phyloP scores from a whole-genome alignment of 64 coral and sea anemone genomes.

The Porites australiensis region DNA sequence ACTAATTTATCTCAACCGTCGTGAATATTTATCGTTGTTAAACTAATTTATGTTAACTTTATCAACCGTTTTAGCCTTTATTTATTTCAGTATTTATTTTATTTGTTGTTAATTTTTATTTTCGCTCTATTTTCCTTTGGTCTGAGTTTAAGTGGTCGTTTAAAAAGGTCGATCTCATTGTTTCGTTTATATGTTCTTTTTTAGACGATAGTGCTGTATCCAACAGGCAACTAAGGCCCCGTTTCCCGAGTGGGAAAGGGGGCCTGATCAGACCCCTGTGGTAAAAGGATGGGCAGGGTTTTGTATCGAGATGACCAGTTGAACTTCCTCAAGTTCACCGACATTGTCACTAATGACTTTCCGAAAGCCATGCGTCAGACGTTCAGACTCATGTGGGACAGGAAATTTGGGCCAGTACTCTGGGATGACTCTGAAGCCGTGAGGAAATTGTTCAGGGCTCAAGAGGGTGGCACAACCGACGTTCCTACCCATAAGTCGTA shows the following conservation, averaged over 20 bases:
- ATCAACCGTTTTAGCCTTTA: not conserved
- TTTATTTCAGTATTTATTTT: conserved; percentile 7
- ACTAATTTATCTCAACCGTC: conserved; percentile 7
- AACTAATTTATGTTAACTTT: not conserved
- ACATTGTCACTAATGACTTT: no score
- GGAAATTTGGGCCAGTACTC: no score
- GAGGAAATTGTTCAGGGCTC: no score
- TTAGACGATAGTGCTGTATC: conserved; percentile 25
- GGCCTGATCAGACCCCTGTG: not conserved
- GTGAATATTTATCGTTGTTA: not conserved
- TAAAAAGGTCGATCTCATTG: not conserved
- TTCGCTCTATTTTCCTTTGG: conserved; percentile 16
- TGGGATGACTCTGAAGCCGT: no score
- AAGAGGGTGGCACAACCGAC: no score
- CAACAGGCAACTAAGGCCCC: conserved; percentile 18
- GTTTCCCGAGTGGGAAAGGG: not conserved
- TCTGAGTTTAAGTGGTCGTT: not conserved
- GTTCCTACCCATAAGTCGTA: no score
- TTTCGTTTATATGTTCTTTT: conserved; percentile 4
- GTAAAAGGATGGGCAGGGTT: no score
- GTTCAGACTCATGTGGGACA: no score
- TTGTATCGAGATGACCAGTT: no score
- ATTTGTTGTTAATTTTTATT: conserved; percentile 18
- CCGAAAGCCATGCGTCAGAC: no score
- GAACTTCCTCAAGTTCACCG: no score